These are phyloP conservation scores for Lutjanus erythropterus DNA, from an alignment of 2,113 vertebrate genomes.

Conservation along the genomic window DNA sequence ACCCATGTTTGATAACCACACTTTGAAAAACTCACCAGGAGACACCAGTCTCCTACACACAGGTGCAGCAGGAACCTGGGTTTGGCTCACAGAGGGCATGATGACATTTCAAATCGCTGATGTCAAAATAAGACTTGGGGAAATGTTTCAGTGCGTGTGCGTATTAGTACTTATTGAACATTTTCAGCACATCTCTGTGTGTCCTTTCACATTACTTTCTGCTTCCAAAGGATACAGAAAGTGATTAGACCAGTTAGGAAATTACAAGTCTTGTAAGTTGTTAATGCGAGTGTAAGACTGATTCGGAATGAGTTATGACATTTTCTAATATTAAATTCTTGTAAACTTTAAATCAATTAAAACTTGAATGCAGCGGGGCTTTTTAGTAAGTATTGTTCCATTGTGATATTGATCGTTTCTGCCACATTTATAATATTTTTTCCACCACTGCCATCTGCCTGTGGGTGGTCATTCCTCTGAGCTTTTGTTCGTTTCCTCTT, in stretches of 20 bases:
- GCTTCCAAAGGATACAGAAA: no score
- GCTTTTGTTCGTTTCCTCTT: background rate
- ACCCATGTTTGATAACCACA: no score
- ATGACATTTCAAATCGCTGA: no score
- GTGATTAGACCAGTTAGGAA: background rate
- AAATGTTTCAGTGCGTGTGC: no score
- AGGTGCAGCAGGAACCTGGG: no score
- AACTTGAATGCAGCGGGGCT: background rate
- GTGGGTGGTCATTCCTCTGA: slow-evolving; percentile 5
- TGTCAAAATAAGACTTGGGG: no score
- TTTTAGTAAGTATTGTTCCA: background rate
- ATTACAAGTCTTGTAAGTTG: background rate
- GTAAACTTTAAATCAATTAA: background rate
- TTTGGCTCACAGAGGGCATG: no score
- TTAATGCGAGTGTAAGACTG: background rate
- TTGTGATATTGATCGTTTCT: background rate
- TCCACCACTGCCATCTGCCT: background rate
- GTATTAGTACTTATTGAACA: no score
- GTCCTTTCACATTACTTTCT: background rate
- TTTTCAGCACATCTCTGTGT: background rate
- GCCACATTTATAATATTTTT: background rate
- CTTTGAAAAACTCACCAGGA: no score
- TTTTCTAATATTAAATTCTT: background rate
- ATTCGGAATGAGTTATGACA: background rate
- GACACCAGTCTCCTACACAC: no score